Percentiles rank a stretch among this genome's conserved stretches.
phyloP scores from a whole-genome alignment of 1,140 invertebrate genomes.

The Bombus haemorrhoidalis region DNA sequence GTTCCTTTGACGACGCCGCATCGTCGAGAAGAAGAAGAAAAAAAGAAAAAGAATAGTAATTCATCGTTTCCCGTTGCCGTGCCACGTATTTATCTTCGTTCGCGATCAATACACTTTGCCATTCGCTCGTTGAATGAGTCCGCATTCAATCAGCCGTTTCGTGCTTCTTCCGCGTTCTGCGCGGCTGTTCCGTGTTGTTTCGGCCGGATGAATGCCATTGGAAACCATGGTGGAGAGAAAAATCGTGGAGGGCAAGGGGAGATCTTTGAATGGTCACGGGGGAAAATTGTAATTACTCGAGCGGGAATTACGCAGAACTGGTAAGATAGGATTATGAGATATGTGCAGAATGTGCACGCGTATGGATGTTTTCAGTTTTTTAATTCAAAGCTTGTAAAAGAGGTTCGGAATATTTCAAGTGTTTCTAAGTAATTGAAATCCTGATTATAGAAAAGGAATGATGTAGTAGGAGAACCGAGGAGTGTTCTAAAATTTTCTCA shows the following conservation, averaged over 20 bases:
- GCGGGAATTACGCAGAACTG: no score
- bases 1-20: constrained; percentile 25
- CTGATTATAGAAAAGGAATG: no score
- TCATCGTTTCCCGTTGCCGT: constrained; percentile 24
- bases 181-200: not conserved
- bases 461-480: no score
- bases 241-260: not conserved
- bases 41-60: constrained; percentile 5
- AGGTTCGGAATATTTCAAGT: no score
- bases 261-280: not conserved
- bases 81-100: constrained; percentile 48
- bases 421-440: no score
- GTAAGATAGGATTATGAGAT: not conserved
- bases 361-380: not conserved
- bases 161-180: constrained; percentile 36
- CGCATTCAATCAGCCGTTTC: constrained; percentile 39
- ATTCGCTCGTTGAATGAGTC: constrained; percentile 31
- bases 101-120: constrained; percentile 50
- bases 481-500: no score
- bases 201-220: not conserved
- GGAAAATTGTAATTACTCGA: not conserved
- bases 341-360: not conserved
- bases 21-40: not conserved
- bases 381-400: no score
- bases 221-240: not conserved